Conservation (phyloP, 2,888 invertebrate genomes). For the Drosophila nr. perissopoda region DNA sequence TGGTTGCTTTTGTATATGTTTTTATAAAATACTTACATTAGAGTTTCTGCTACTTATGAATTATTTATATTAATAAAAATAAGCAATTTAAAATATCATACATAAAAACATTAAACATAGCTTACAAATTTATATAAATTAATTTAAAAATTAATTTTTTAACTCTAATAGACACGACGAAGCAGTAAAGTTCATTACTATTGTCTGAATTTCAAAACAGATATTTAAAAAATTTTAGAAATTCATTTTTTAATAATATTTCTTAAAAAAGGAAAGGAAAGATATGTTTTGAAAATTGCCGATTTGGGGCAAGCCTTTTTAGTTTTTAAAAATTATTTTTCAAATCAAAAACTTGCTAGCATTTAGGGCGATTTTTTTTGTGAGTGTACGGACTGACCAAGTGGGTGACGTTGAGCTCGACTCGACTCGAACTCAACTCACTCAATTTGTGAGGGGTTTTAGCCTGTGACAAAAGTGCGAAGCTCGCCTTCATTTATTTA, state of each 20-base stretch:
- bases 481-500: conserved; percentile 71
- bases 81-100: not conserved
- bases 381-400: conserved; percentile 62
- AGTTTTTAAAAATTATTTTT: not conserved
- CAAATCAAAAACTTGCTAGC: too few species aligned
- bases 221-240: too few species aligned
- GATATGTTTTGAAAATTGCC: not conserved
- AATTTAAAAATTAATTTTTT: too few species aligned
- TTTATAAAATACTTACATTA: too few species aligned
- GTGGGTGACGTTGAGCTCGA: conserved; percentile 61
- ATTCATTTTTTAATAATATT: too few species aligned
- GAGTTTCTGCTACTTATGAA: too few species aligned
- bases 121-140: too few species aligned
- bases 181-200: too few species aligned
- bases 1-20: not conserved
- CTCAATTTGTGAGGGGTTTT: conserved; percentile 4
- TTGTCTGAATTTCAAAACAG: too few species aligned
- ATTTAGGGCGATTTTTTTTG: not conserved
- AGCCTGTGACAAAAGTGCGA: conserved; percentile 68
- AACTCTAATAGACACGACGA: too few species aligned
- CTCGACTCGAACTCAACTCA: conserved; percentile 6
- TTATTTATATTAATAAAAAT: too few species aligned
- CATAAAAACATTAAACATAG: not conserved
- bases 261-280: too few species aligned
- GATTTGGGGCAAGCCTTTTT: not conserved